Percentiles rank a stretch among this genome's conserved stretches.
phyloP scores from a whole-genome alignment of 2,888 invertebrate genomes.

The Lycophotia porphyrea region DNA sequence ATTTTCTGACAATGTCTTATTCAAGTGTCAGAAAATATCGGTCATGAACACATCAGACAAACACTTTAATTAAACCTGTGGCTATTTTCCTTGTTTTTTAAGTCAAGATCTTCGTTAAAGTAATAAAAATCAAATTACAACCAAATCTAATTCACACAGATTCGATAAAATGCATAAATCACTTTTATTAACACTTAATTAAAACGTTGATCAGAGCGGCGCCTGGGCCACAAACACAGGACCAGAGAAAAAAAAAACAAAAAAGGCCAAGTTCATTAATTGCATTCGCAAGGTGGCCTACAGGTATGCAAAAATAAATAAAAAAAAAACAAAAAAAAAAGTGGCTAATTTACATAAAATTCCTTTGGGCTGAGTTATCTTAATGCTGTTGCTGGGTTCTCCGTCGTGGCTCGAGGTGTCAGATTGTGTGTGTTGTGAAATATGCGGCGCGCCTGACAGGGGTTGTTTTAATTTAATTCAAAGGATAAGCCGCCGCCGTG shows the following conservation, averaged over 20 bases:
- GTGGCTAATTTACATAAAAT: slow-evolving; percentile 85
- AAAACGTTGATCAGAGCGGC: slow-evolving; percentile 58
- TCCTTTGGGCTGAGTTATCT: slow-evolving; percentile 73
- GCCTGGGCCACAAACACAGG: slow-evolving; percentile 44
- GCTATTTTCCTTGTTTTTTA: slow-evolving; percentile 17
- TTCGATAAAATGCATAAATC: slow-evolving; percentile 58
- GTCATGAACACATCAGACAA: slow-evolving; percentile 26
- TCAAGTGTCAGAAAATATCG: slow-evolving; percentile 21
- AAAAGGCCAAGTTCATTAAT: slow-evolving; percentile 67
- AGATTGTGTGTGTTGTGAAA: slow-evolving; percentile 78
- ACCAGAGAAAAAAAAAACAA: slow-evolving; percentile 5
- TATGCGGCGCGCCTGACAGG: slow-evolving; percentile 79
- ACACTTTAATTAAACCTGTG: slow-evolving; percentile 4
- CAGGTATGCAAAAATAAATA: slow-evolving; percentile 71
- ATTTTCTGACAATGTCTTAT: slow-evolving; percentile 29
- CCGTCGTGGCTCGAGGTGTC: slow-evolving; percentile 69
- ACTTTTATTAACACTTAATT: slow-evolving; percentile 65
- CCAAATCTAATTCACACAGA: slow-evolving; percentile 43
- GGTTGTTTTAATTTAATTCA: slow-evolving; percentile 85
- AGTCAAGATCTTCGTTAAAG: background rate
- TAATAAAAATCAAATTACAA: slow-evolving; percentile 36
- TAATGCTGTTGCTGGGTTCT: slow-evolving; percentile 60
- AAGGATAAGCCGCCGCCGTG: slow-evolving; percentile 79
- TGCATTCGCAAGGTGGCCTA: slow-evolving; percentile 77
- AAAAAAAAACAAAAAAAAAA: slow-evolving; percentile 77